Base-by-base conservation (phyloP, 2,888 invertebrate genomes). In the Phania funesta region DNA sequence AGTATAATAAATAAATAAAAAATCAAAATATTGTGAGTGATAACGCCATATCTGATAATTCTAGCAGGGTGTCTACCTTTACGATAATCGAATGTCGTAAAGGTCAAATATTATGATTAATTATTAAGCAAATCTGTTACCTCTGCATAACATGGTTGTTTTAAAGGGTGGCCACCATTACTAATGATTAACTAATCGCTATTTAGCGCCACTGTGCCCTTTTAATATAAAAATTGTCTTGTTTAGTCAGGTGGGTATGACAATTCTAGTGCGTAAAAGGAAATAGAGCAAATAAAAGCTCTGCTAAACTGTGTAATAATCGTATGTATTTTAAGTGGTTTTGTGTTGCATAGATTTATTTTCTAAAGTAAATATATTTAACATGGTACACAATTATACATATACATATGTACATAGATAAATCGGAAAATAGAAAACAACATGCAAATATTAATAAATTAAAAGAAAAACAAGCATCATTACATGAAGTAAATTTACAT, bases 221-320 rank as follows among this genome's bases (percentile, higher is more conserved):
- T 3, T 24, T 29, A 13, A 8, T 8, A 1, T 38, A 9, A 20
- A 50, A 8, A 56, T 32, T 13, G 29, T 24, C 11, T 13, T 26
- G 35, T 13, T 24, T 2, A 38, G 50, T 2, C 77, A 70, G 77
- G 68, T 77, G 62, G 54, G 52, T 46, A 41, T 62, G 54, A 50
- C 60, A 62, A 46, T 74, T 38, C 16, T 9, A 24, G 8, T 24
- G 20, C 16, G 16, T 11, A 38, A 35, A 26, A 9, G 8, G 13
- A 44, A 13, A 32, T 46, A 16, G n/a, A 16, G 46, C 48, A 35
- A 32, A 48, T 24, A 58, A 48, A 6, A 29, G n/a, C 18, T 18
- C 7, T n/a, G n/a, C n/a, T n/a, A n/a, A n/a, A n/a, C n/a, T n/a
- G 8, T 20, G 20, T 44, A 22, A 22, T 46, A n/a, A 13, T 13